Base-by-base conservation (phyloP, 1,140 invertebrate genomes). In the Arion vulgaris region DNA sequence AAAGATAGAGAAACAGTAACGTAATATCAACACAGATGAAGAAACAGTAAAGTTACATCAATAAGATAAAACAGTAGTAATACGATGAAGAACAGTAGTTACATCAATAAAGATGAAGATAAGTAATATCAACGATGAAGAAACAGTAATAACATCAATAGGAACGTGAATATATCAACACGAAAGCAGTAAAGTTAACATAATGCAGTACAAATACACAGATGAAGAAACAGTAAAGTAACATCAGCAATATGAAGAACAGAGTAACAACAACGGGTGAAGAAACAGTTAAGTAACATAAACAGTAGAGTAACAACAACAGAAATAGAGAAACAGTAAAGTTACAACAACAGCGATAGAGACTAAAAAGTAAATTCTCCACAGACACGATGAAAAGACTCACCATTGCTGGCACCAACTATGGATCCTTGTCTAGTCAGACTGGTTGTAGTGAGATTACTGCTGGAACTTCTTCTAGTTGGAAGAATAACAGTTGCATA, bases 401-500 rank as follows among this genome's bases (percentile, higher is more conserved):
- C 28, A 66, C 62, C 62, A 32, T 34, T 66, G 62, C 62, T 66
- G 62, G 62, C 11, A 66, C n/a, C 32, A 28, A 9, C 19, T 32
- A 34, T 32, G 62, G 62, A 66, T 7, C 62, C 62, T 32, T 9
- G 62, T 34, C 19, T 66, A 2, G 62, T 34, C 19, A 34, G 5
- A 32, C 5, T 34, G 11, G 2, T 32, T 66, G 62, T 32, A 17
- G 5, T 32, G 28, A 32, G 19, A 32, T 32, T 66, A 32, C 17
- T 66, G n/a, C 62, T 17, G 28, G 62, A 66, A 34, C 62, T 28
- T 66, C 62, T 66, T 66, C 62, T 66, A 66, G n/a, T 57, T 57
- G 26, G 62, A 28, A 7, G 28, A 66, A 28, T 32, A 32, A 32
- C 1, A 32, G 4, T 13, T 32, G 32, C n/a, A 66, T 28, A 19